Percentiles rank a stretch among this genome's conserved stretches.
These are phyloP conservation scores for Hydriomena furcata DNA, from an alignment of 2,888 invertebrate species.

Conservation along the genomic window DNA sequence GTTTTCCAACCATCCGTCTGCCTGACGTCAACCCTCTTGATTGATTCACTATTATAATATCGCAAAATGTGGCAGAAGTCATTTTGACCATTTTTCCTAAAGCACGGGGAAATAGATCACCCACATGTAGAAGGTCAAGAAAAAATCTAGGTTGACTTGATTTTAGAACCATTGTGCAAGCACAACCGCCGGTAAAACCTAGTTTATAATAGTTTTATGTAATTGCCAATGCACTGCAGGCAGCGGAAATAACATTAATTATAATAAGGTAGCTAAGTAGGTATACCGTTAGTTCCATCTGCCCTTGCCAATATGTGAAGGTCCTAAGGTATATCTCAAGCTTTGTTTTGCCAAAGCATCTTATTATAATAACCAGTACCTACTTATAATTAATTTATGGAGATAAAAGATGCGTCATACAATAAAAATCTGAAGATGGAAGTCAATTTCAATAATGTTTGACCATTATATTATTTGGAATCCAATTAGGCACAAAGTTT, in stretches of 20 bases:
- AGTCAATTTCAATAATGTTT: slow-evolving; percentile 28
- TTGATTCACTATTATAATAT: no score
- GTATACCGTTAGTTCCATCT: slow-evolving; percentile 29
- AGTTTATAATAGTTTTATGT: slow-evolving; percentile 15
- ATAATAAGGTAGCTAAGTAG: slow-evolving; percentile 41
- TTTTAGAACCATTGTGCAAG: background rate
- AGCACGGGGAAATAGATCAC: no score
- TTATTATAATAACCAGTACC: slow-evolving; percentile 37
- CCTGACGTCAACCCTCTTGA: no score
- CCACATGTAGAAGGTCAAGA: no score
- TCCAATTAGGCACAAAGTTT: slow-evolving; percentile 21
- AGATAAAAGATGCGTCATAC: slow-evolving; percentile 44
- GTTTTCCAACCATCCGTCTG: no score
- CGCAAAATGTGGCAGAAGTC: no score
- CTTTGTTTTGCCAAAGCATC: slow-evolving; percentile 47
- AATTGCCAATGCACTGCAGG: slow-evolving; percentile 33
- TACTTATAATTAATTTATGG: slow-evolving; percentile 40
- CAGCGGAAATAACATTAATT: slow-evolving; percentile 59
- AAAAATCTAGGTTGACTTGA: no score
- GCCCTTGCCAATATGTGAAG: slow-evolving; percentile 52
- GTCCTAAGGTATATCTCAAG: slow-evolving; percentile 35
- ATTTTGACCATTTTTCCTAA: no score
- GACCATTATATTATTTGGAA: slow-evolving; percentile 23
- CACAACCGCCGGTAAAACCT: background rate
- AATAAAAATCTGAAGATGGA: slow-evolving; percentile 39